Conservation (phyloP, 2,888 invertebrate species). For the Xiphydria camelus region DNA sequence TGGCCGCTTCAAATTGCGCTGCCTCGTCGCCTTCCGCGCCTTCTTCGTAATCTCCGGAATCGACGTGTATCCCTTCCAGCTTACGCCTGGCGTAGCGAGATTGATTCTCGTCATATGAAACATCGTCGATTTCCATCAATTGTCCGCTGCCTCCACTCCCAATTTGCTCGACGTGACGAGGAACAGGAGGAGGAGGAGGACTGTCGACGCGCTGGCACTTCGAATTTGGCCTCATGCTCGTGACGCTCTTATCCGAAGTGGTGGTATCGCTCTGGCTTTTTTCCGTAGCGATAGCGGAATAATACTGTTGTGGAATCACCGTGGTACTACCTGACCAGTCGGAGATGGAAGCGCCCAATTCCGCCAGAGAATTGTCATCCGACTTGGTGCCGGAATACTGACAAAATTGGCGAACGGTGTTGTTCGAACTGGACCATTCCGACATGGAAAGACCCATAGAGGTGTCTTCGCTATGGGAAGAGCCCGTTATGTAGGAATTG, state of each 20-base stretch:
- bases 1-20: conserved; percentile 45
- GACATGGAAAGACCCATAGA: conserved; percentile 84
- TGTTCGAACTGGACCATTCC: conserved; percentile 87
- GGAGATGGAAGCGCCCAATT: conserved; percentile 77
- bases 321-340: conserved; percentile 84
- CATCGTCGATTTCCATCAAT: too few relatives aligned
- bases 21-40: conserved; percentile 12
- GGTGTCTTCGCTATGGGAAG: conserved; percentile 84
- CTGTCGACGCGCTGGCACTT: conserved; percentile 40
- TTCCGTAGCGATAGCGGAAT: conserved; percentile 35
- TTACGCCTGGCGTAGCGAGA: neutral
- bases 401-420: conserved; percentile 75
- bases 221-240: conserved; percentile 51
- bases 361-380: conserved; percentile 75
- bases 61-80: conserved; percentile 9
- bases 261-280: conserved; percentile 55
- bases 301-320: conserved; percentile 65
- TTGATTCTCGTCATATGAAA: conserved; percentile 3
- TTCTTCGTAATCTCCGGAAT: conserved; percentile 1
- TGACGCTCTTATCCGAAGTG: conserved; percentile 51
- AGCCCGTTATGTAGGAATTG: conserved; percentile 69
- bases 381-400: conserved; percentile 73
- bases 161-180: too few relatives aligned
- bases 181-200: neutral
- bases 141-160: too few relatives aligned